Evolutionary conservation across 2,888 invertebrate species (phyloP).

Genomic region (Melanophora roralis): DNA sequence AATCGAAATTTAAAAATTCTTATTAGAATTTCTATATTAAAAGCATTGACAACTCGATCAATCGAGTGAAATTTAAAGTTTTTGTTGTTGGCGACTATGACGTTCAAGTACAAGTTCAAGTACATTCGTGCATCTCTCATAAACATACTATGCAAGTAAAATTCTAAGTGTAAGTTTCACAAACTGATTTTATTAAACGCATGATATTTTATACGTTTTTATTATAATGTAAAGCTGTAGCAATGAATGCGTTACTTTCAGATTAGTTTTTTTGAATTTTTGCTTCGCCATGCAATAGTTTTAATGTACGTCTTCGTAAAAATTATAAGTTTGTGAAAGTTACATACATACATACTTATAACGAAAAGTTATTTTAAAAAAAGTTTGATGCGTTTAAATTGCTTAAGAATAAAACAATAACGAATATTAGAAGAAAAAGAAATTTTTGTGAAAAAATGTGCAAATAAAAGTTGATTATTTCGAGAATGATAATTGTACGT

Average conservation of each 20-base stretch:
- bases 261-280: slow-evolving; percentile 6
- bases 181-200: neutral
- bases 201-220: slow-evolving; percentile 6
- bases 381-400: slow-evolving; percentile 46
- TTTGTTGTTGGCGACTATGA: too few species aligned
- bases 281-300: neutral
- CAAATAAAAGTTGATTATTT: neutral
- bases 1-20: too few species aligned
- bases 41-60: too few species aligned
- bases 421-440: neutral
- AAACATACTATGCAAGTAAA: too few species aligned
- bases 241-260: slow-evolving; percentile 2
- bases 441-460: neutral
- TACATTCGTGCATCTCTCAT: too few species aligned
- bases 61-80: too few species aligned
- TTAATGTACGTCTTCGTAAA: neutral
- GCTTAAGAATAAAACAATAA: slow-evolving; percentile 6
- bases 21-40: too few species aligned
- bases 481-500: neutral
- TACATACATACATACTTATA: neutral
- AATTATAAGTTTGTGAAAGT: neutral
- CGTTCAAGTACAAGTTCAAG: too few species aligned
- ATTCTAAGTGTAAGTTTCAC: too few species aligned
- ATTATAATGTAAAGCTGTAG: neutral
- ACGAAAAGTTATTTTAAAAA: neutral